These are phyloP conservation scores for Acrossocheilus fasciatus DNA, from an alignment of 2,797 vertebrate genomes.

Conservation along the genomic window DNA sequence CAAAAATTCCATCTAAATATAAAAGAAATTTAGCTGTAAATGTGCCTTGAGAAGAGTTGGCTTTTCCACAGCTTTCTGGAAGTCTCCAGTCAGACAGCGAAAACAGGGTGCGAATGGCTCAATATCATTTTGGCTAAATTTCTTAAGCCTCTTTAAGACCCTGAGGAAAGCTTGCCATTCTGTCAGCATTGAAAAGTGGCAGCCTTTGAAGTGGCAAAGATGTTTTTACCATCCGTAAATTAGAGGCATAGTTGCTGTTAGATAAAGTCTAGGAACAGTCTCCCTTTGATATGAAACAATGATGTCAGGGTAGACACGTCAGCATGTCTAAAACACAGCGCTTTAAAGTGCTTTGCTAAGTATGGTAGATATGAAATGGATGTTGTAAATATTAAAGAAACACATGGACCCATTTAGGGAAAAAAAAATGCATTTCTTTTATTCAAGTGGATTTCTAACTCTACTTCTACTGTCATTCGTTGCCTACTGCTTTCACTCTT, in stretches of 20 bases:
- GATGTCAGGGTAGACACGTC: slow-evolving; percentile 31
- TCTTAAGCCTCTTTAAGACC: slow-evolving; percentile 39
- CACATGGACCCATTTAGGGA: background rate
- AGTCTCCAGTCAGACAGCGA: background rate
- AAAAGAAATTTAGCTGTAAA: background rate
- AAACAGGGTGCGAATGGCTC: background rate
- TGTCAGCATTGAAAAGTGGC: slow-evolving; percentile 36
- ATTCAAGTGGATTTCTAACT: slow-evolving; percentile 27
- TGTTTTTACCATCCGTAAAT: slow-evolving; percentile 45
- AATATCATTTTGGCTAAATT: background rate
- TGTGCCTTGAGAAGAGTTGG: background rate
- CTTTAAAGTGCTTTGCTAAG: slow-evolving; percentile 22
- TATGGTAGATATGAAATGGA: slow-evolving; percentile 29
- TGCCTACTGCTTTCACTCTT: background rate
- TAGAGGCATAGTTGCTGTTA: slow-evolving; percentile 15
- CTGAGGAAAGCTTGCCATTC: slow-evolving; percentile 30
- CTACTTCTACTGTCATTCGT: background rate
- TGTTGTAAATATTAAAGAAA: slow-evolving; percentile 39
- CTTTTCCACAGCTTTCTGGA: background rate
- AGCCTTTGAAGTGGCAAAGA: slow-evolving; percentile 43
- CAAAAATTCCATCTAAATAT: background rate
- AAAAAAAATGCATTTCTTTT: slow-evolving; percentile 40
- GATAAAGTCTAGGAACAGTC: slow-evolving; percentile 39
- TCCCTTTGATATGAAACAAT: slow-evolving; percentile 48
- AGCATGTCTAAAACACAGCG: slow-evolving; percentile 11